Evolutionary conservation across 2,888 invertebrate species (phyloP), one percentile per base, ranked within the genome.

Genomic region (Leucania comma): DNA sequence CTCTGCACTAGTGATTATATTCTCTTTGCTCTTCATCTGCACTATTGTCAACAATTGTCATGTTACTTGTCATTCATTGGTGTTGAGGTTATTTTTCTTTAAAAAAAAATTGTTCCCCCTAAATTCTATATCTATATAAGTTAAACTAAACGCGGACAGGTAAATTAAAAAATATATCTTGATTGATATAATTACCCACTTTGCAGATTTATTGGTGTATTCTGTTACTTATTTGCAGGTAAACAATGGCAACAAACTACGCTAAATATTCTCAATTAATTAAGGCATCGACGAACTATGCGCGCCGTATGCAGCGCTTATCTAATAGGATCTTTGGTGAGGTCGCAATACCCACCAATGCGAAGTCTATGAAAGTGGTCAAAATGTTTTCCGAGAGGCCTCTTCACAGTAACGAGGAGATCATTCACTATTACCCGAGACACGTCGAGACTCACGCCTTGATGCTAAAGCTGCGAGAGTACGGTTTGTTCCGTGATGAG

Each of bases 271-370:
- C 96, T 0, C 96, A 97, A 75, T 93, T 98, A 56, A 96, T 97
- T 14, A 97, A 97, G 83, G 95, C 97, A 46, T 95, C 97, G 0
- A 98, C 98, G 0, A 97, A 97, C 87, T 99, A 99, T 91, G 98
- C 98, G 0, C 96, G 96, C 3, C 97, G 98, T 58, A 99, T 99
- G 98, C 97, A 97, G 82, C 97, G 97, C 57, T 95, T 99, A 22
- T 98, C 98, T 35, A 98, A 98, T 86, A 96, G 98, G 82, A 99
- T 99, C 86, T 99, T 99, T 90, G 98, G 98, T 0, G 99, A 99
- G 94, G 98, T 98, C 1, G 97, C 97, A 0, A 96, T 98, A 68
- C 97, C 97, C 0, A 98, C 98, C 0, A 97, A 97, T 87, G 77
- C 93, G 0, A 97, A 97, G 88, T 98, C 98, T 0, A 97, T 98